phyloP scores from a whole-genome alignment of 2,888 invertebrate species.

The Lasioglossum lativentre region DNA sequence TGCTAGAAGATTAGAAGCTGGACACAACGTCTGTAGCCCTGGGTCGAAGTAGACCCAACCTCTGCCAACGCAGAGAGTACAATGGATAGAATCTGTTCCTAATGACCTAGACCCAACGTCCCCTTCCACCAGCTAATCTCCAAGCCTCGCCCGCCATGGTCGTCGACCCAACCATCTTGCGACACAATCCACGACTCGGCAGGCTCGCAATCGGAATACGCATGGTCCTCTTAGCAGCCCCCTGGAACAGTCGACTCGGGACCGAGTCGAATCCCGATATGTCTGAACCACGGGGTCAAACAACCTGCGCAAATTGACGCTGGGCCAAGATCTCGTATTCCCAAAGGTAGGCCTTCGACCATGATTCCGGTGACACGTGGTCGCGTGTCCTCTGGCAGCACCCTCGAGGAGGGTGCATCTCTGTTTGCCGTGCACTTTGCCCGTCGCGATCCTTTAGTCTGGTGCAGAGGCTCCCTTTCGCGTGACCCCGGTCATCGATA shows the following conservation, averaged over 20 bases:
- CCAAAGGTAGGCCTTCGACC: slow-evolving; percentile 53
- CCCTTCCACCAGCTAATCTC: neutral
- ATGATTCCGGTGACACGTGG: slow-evolving; percentile 37
- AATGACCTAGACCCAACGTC: neutral
- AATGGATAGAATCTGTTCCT: neutral
- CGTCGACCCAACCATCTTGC: slow-evolving; percentile 13
- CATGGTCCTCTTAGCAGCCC: slow-evolving; percentile 16
- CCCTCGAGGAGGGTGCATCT: slow-evolving; percentile 55
- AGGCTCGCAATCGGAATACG: slow-evolving; percentile 41
- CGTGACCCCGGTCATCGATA: slow-evolving; percentile 15
- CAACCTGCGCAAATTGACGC: slow-evolving; percentile 53
- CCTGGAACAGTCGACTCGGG: slow-evolving; percentile 6
- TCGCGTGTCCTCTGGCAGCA: slow-evolving; percentile 54
- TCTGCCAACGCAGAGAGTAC: neutral
- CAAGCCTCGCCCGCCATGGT: neutral
- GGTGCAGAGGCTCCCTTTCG: slow-evolving; percentile 35
- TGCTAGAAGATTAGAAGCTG: neutral
- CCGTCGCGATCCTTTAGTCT: slow-evolving; percentile 50
- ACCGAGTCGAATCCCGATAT: neutral
- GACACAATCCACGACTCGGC: slow-evolving; percentile 26
- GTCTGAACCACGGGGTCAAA: slow-evolving; percentile 31
- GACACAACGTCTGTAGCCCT: no score
- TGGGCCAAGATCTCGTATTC: slow-evolving; percentile 57
- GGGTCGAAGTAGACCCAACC: neutral
- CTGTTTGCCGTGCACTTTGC: slow-evolving; percentile 75